Evolutionary conservation across 2,113 vertebrate genomes (phyloP).

Genomic region (Psittacula cyanocephala): DNA sequence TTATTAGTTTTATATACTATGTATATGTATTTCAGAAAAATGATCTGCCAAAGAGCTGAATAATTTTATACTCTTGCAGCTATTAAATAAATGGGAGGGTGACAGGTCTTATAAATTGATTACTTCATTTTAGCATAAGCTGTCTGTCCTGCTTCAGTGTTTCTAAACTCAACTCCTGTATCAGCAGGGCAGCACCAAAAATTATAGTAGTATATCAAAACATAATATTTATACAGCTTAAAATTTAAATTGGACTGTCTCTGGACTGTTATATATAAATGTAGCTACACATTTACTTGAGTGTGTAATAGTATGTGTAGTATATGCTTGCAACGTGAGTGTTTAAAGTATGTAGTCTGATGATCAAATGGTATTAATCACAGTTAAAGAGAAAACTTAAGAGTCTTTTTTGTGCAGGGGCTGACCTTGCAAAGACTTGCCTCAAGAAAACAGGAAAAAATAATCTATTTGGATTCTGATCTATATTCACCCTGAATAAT

Average conservation of each 20-base stretch:
- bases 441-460: neutral
- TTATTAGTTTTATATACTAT: neutral
- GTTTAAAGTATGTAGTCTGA: neutral
- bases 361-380: neutral
- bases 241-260: neutral
- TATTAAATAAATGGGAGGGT: neutral
- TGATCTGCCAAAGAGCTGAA: neutral
- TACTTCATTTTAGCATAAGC: neutral
- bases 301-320: too few relatives aligned
- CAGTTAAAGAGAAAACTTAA: neutral
- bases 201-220: neutral
- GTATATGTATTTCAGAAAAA: neutral
- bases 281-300: neutral
- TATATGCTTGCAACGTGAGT: neutral
- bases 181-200: neutral
- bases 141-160: neutral
- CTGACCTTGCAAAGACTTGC: neutral
- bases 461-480: constrained; percentile 1
- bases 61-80: neutral
- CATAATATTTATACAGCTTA: neutral
- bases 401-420: neutral
- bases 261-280: neutral
- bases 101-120: neutral
- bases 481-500: constrained; percentile 22
- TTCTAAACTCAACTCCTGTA: neutral